Base-by-base conservation (phyloP, 2,888 invertebrate genomes). In the Tetranychus truncatus region DNA sequence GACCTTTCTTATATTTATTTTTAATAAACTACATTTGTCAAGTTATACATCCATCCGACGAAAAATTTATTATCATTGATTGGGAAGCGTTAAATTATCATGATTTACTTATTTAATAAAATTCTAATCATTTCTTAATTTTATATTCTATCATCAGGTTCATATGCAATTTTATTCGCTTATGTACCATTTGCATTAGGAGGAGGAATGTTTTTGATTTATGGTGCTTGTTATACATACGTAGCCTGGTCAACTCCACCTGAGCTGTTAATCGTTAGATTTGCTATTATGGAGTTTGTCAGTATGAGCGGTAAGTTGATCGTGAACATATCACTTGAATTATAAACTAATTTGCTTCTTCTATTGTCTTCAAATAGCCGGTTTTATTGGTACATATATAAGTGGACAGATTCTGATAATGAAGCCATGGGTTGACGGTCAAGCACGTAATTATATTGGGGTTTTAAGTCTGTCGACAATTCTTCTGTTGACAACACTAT, bases 191-290 rank as follows among this genome's bases (percentile, higher is more conserved):
- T 8, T 6, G 66, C 44, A 45, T 55, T 73, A 11, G 65, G 71
- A 7, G 76, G 76, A 7, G 76, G 76, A 55, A 34, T 69, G 20
- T 66, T 76, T 2, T 24, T 34, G 0, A n/a, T 55, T 4, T 71
- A 69, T 7, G 44, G 69, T 7, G 65, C 74, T 4, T 5, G 67
- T n/a, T 76, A 74, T 71, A 45, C 76, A 7, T 76, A 76, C 46
- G 44, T 74, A 0, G 46, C 74, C 1, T 44, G 74, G 21, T 69
- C 73, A 44, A 76, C 76, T 46, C 76, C 76, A 7, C 21, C 71
- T 3, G 45, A 76, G 2, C 7, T 74, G 69, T n/a, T 74, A 66
- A 45, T 69, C 1, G 2, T 76, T n/a, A 15, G 76, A 44, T 69
- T 76, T 74, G 65, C 45, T 11, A 8, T 74, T 8, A 45, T 55